These are phyloP conservation scores for Cherax quadricarinatus DNA, from an alignment of 1,140 invertebrate species.

Conservation along the genomic window DNA sequence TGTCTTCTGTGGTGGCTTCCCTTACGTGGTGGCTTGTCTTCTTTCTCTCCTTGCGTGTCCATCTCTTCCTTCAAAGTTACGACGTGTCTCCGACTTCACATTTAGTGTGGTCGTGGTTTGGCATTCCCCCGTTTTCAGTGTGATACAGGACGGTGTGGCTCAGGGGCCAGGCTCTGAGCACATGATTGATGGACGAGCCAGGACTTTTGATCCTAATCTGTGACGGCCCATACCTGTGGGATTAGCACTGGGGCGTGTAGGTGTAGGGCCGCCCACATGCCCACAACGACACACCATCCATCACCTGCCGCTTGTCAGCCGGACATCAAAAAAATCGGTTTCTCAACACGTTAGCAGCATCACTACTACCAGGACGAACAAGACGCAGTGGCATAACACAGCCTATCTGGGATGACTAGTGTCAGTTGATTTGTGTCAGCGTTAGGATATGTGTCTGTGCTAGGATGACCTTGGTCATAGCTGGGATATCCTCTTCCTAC, in stretches of 20 bases:
- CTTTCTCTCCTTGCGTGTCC: no score
- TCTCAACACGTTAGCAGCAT: conserved; percentile 7
- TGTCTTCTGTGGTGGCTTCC: no score
- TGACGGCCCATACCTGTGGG: conserved; percentile 14
- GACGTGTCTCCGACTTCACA: no score
- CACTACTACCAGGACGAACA: no score
- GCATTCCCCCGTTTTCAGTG: background rate
- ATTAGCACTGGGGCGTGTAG: background rate
- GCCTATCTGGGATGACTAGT: no score
- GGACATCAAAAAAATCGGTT: background rate
- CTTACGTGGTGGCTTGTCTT: no score
- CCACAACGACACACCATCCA: conserved; percentile 11
- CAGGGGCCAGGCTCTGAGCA: background rate
- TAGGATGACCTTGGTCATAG: no score
- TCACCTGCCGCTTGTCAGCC: background rate
- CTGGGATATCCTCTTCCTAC: no score
- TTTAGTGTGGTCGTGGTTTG: background rate
- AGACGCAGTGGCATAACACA: no score
- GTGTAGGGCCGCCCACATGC: background rate
- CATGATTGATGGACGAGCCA: background rate
- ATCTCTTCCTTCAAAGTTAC: no score
- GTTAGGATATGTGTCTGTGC: no score
- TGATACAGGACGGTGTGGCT: background rate
- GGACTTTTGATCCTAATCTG: background rate
- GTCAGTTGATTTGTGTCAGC: no score